Evolutionary conservation across 2,113 vertebrate genomes (phyloP), one percentile per base, ranked within the genome.

Genomic region (Sylvietta virens): DNA sequence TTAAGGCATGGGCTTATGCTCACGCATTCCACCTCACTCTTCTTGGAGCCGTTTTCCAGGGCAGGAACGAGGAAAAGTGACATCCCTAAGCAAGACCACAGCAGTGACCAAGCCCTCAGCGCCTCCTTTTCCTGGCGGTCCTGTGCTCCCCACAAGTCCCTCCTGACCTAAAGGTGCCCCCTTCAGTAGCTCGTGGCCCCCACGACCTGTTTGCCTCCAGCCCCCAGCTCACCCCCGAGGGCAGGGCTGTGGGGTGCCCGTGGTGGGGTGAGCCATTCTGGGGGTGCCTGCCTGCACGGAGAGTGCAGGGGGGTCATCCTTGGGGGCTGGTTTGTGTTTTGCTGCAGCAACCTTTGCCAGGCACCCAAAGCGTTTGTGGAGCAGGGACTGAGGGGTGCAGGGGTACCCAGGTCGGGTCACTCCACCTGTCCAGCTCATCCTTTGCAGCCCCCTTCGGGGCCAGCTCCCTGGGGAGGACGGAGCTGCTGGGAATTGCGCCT

Each of bases 11-110:
- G 56, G 27, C 9, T 94, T 51, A 40, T 16, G 35, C 23, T 70
- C 44, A 10, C 1, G 1, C 1, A 1, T 71, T 15, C 1, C 16
- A 15, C 15, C 11, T 45, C 3, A 4, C 15, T 10, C 4, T 47
- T 37, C 70, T 72, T 28, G 18, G 51, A 81, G 35, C 26, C 7
- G 22, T 64, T 92, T 67, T 45, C 20, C 26, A 28, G 13, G 19
- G 37, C 50, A 53, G 65, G 13, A n/a, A 18, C 21, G n/a, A 26
- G 39, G 66, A 48, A 71, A 90, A 26, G n/a, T 62, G 61, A n/a
- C 17, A 22, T n/a, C 26, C 35, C 42, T 14, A 11, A 58, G 24
- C 5, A 50, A 39, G 17, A 60, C 16, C 37, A 44, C 23, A 51
- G 31, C 0, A 5, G 39, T 40, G 35, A 86, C 11, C 50, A 74